Evolutionary conservation across 2,113 vertebrate genomes (phyloP), one percentile per base, ranked within the genome.

Genomic region (Phyllostomus discolor): DNA sequence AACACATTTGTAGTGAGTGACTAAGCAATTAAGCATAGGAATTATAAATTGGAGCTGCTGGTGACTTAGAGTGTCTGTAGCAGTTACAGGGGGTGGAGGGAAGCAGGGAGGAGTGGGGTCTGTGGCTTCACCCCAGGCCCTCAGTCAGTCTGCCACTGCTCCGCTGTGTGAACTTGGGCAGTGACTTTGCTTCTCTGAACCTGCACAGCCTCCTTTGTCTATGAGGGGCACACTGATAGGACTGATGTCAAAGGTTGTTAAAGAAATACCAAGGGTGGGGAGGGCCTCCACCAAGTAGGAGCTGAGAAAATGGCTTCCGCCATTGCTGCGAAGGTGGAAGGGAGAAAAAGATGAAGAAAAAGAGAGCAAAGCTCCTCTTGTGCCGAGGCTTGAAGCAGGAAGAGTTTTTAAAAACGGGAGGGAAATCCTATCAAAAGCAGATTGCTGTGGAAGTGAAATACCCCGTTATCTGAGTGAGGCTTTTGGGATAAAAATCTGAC

Each of bases 401-500:
- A 62, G 48, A 73, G 52, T 8, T 81, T 79, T 67, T 46, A 38
- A 72, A 88, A 57, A 76, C 0, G 17, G 28, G 26, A 85, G 83
- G 72, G 57, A 72, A 87, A 92, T 78, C 64, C 76, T 73, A 64
- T 69, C 84, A 97, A 78, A 89, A 95, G 73, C 69, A 88, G 75
- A 94, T 67, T 89, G 62, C 75, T 35, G 12, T 69, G 46, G 38
- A 93, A 92, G 89, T 38, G 67, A 94, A 96, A 57, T 28, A 76
- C 28, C 73, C 72, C 2, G 1, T 82, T 94, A 90, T 76, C 52
- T 91, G 41, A 95, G 69, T 54, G 91, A 95, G 86, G 70, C 66
- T 97, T 92, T 94, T 0, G 11, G 94, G 59, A 93, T 96, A 80
- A 96, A 96, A 89, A 89, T 35, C 94, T 95, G 97, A 96, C 94